Evolutionary conservation across 1,140 invertebrate genomes (phyloP).

Genomic region (Drosophila grimshawi): DNA sequence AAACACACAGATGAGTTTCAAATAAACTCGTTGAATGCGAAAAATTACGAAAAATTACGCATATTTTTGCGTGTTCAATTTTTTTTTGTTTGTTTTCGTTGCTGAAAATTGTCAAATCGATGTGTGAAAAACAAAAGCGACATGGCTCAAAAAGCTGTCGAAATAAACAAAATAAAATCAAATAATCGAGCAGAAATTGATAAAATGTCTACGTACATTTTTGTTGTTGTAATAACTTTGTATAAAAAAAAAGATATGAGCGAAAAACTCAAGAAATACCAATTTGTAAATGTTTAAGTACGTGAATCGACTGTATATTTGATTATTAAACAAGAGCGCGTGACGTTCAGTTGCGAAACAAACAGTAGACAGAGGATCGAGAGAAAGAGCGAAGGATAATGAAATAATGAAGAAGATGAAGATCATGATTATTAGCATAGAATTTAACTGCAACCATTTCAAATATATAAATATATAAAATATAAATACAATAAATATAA

Average conservation of each 20-base stretch:
- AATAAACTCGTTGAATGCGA: slow-evolving; percentile 12
- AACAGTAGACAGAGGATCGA: slow-evolving; percentile 26
- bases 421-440: slow-evolving; percentile 54
- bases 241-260: slow-evolving; percentile 62
- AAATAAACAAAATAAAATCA: slow-evolving; percentile 19
- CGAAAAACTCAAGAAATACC: slow-evolving; percentile 36
- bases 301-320: slow-evolving; percentile 73
- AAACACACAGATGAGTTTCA: slow-evolving; percentile 8
- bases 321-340: slow-evolving; percentile 30
- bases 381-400: slow-evolving; percentile 9
- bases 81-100: slow-evolving; percentile 12
- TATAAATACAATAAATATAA: slow-evolving; percentile 47
- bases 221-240: slow-evolving; percentile 67
- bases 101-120: slow-evolving; percentile 17
- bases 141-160: slow-evolving; percentile 23
- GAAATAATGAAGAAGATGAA: slow-evolving; percentile 36
- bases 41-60: slow-evolving; percentile 4
- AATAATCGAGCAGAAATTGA: neutral
- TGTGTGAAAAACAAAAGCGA: slow-evolving; percentile 33
- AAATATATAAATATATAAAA: slow-evolving; percentile 46
- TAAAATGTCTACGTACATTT: slow-evolving; percentile 57
- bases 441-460: slow-evolving; percentile 63
- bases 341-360: slow-evolving; percentile 41
- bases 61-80: slow-evolving; percentile 14
- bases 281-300: slow-evolving; percentile 72